Evolutionary conservation across 2,888 invertebrate genomes (phyloP), one percentile per base, ranked within the genome.

Genomic region (Aleiodes leptofemur): DNA sequence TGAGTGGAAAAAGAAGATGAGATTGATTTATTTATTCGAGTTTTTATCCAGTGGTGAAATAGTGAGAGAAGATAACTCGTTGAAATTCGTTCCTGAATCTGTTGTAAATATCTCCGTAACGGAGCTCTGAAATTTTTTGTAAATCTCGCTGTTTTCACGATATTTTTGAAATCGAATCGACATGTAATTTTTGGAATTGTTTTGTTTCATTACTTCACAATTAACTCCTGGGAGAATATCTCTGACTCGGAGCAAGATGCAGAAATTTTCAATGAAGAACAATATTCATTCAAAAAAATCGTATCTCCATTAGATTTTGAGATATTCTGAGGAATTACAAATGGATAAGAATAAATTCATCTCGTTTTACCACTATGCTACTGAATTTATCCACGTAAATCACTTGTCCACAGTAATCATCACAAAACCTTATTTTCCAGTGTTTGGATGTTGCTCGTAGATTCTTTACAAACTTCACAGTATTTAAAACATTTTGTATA

Each of bases 371-470:
- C 43, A 43, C 43, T 43, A 2, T 4, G 43, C 43, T 43, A 8
- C 7, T 43, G 59, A 71, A 11, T 71, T 43, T 16, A 48, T 71
- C 29, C 48, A 57, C 48, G 43, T 69, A 73, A 53, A 50, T 59
- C 43, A 59, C 31, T n/a, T 59, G n/a, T 38, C 50, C 14, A 61
- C 53, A 72, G 59, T 34, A 51, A 53, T 29, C 14, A 61, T 50
- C 29, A 23, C 61, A 72, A 55, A 29, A 66, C 66, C 55, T 74
- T 64, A 53, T 64, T 66, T 72, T 71, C 43, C 48, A 64, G 48
- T 48, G 43, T 64, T 64, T 64, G 64, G 64, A 43, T 48, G 43
- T 64, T 64, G 64, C 64, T 64, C 64, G 61, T 61, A 61, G 43
- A 48, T 48, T 64, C 31, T 31, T 31, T 59, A 9, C 16, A 16